phyloP scores from a whole-genome alignment of 2,888 invertebrate genomes.

The Trachelus iudaicus region DNA sequence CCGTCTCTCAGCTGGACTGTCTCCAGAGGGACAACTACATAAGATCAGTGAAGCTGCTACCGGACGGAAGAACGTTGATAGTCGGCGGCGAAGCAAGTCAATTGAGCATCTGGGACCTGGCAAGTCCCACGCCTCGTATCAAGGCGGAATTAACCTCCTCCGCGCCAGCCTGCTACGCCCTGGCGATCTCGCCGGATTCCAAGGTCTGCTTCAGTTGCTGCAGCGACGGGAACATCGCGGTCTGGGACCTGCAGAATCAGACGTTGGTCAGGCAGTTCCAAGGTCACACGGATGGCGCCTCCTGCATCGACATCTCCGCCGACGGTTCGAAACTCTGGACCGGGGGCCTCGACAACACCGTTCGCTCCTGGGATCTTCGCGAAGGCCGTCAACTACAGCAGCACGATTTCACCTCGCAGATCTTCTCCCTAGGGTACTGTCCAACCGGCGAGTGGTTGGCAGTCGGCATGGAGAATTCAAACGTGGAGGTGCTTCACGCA shows the following conservation, averaged over 20 bases:
- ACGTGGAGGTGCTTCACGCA: slow-evolving; percentile 93
- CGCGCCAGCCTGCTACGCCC: slow-evolving; percentile 97
- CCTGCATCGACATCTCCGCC: slow-evolving; percentile 95
- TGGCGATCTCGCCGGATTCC: slow-evolving; percentile 96
- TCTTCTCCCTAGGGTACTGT: slow-evolving; percentile 89
- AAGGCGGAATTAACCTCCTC: slow-evolving; percentile 90
- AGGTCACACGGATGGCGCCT: slow-evolving; percentile 98
- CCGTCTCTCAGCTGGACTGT: slow-evolving; percentile 88
- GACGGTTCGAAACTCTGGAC: slow-evolving; percentile 93
- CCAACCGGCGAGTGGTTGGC: slow-evolving; percentile 97
- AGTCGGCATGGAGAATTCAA: slow-evolving; percentile 98
- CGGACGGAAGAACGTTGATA: slow-evolving; percentile 92
- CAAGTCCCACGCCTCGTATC: slow-evolving; percentile 90
- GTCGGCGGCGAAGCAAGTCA: slow-evolving; percentile 97
- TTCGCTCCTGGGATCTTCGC: slow-evolving; percentile 94
- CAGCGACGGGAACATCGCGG: slow-evolving; percentile 97
- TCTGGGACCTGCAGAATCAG: slow-evolving; percentile 94
- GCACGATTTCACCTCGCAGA: slow-evolving; percentile 94
- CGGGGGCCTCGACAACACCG: slow-evolving; percentile 96
- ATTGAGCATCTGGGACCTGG: slow-evolving; percentile 95
- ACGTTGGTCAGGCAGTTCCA: slow-evolving; percentile 92
- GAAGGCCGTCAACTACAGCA: slow-evolving; percentile 94
- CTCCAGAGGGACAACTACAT: slow-evolving; percentile 97
- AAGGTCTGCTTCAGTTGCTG: slow-evolving; percentile 99
- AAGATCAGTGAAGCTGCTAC: slow-evolving; percentile 91